Evolutionary conservation across 1,140 invertebrate species (phyloP).

Genomic region (Diachasmimorpha longicaudata): DNA sequence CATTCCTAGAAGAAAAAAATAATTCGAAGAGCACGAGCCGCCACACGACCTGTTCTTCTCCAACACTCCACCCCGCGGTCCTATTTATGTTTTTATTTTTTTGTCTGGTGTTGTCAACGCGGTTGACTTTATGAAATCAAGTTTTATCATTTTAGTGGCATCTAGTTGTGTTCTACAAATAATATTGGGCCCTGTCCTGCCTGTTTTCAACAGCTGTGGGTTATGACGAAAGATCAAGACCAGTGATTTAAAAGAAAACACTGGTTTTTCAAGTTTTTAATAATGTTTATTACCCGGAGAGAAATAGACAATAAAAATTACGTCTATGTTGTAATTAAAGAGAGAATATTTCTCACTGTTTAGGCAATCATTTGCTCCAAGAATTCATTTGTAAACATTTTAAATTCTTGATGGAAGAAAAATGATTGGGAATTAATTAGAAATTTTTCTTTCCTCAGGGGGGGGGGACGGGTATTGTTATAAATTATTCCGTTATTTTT

Average conservation of each 20-base stretch:
- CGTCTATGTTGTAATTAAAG: no score
- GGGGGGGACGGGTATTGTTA: no score
- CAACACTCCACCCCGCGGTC: neutral
- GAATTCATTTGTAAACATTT: no score
- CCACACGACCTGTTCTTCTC: constrained; percentile 4
- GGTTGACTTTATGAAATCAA: neutral
- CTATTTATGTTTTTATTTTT: neutral
- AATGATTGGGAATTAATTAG: no score
- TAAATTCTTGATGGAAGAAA: no score
- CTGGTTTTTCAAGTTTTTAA: neutral
- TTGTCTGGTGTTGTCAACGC: neutral
- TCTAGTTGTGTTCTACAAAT: neutral
- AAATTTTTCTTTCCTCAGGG: no score
- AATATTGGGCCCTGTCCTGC: neutral
- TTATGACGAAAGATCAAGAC: neutral
- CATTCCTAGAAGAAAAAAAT: neutral
- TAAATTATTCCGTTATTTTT: no score
- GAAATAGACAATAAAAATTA: no score
- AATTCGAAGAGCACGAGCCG: neutral
- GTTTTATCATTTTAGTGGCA: neutral
- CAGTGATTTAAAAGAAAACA: neutral
- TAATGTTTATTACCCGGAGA: neutral
- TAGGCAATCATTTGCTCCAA: no score
- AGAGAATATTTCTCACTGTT: no score
- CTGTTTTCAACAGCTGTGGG: neutral